Percentiles rank a stretch among this genome's conserved stretches.
Conservation (phyloP, 2,113 vertebrate species). For the Phylloscopus whistleri region DNA sequence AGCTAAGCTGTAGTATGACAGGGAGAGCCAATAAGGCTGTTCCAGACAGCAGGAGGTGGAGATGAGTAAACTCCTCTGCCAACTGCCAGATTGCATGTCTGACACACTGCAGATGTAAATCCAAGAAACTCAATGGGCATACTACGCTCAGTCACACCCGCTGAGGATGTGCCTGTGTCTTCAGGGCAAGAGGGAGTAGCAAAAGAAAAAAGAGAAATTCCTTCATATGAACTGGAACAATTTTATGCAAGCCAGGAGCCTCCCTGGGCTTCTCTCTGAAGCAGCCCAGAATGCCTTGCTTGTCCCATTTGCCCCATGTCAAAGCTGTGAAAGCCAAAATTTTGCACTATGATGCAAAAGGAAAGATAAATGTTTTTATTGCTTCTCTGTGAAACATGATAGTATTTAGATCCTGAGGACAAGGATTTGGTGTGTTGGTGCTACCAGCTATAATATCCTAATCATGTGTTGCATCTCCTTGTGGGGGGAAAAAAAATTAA, state of each 20-base stretch:
- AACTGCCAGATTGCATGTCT: slow-evolving; percentile 45
- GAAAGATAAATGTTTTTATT: not conserved
- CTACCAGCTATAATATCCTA: not conserved
- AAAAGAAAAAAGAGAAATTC: not conserved
- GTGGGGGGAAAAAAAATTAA: not conserved
- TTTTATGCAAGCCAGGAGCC: not conserved
- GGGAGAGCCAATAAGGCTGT: slow-evolving; percentile 27
- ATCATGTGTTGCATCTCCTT: not conserved
- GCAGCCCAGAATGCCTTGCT: not conserved
- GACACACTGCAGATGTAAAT: slow-evolving; percentile 52
- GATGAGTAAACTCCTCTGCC: slow-evolving; percentile 33
- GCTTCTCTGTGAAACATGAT: not conserved
- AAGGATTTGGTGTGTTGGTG: not conserved
- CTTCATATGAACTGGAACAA: not conserved
- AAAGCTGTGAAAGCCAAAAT: not conserved
- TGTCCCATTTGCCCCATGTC: not conserved
- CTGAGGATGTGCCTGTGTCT: not conserved
- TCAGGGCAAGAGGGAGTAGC: not conserved
- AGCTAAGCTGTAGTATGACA: not conserved
- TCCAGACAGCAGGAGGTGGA: slow-evolving; percentile 41
- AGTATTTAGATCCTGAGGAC: not conserved
- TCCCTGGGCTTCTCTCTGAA: not conserved
- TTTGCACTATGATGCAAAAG: not conserved
- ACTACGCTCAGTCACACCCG: not conserved
- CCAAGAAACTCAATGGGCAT: slow-evolving; percentile 14